Evolutionary conservation across 2,888 invertebrate genomes (phyloP).

Genomic region (Acrobasis consociella): DNA sequence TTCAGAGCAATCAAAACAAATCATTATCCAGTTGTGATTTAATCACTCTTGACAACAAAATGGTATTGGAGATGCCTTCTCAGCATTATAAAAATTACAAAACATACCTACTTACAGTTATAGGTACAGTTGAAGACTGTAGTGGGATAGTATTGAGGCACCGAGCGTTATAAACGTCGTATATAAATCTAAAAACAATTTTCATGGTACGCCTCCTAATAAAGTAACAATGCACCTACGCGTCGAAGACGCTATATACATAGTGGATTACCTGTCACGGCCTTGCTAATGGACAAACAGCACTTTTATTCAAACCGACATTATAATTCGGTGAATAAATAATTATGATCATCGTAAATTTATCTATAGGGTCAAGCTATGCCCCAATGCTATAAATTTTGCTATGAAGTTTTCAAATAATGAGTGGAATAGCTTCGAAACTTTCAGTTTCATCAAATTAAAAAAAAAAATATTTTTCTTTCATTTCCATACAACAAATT

Average conservation of each 20-base stretch:
- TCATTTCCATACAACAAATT: no score
- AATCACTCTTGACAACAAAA: slow-evolving; percentile 71
- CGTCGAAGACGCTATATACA: not conserved
- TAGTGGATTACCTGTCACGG: not conserved
- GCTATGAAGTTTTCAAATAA: no score
- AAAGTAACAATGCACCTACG: not conserved
- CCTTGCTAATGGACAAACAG: not conserved
- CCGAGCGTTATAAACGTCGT: no score
- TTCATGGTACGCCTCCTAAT: not conserved
- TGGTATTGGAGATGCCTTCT: slow-evolving; percentile 45
- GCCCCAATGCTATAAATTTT: no score
- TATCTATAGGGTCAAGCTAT: no score
- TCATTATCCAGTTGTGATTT: slow-evolving; percentile 66
- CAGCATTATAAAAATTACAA: slow-evolving; percentile 39
- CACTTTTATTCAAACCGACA: no score
- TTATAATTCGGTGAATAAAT: no score
- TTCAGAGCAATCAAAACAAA: slow-evolving; percentile 43
- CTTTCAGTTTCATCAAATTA: no score
- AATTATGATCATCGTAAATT: no score
- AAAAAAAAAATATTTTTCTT: no score
- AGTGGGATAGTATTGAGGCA: slow-evolving; percentile 13
- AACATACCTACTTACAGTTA: slow-evolving; percentile 35
- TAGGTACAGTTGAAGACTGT: slow-evolving; percentile 27
- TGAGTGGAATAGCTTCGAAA: no score
- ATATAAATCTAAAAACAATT: not conserved